Evolutionary conservation across 1,140 invertebrate species (phyloP), one percentile per base, ranked within the genome.

Genomic region (Ceratosolen fusciceps): DNA sequence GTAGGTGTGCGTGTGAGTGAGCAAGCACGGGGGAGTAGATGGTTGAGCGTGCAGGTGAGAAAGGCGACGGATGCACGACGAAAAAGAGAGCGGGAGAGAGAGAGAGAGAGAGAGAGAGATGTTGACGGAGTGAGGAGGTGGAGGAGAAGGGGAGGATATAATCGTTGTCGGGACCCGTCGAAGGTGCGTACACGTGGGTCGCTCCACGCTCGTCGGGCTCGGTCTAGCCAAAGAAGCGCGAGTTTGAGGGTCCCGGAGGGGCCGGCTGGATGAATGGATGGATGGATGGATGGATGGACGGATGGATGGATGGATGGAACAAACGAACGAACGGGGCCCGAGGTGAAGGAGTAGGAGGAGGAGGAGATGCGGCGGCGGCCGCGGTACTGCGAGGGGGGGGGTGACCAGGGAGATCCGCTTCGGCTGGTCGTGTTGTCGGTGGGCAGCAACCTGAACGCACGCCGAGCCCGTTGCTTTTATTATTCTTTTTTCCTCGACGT

Each of bases 111-210:
- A 43, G 39, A 52, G 3, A 62, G 58, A 62, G 58, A 34, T 12
- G 19, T 29, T 19, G 58, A 34, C 12, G 1, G 29, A 34, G 56
- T 12, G 26, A 60, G 56, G 12, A 26, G 31, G 56, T 29, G 12
- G n/a, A n/a, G 31, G 56, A 60, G 56, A 24, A 26, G 12, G 56
- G 31, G 56, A 24, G 60, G 16, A 31, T 65, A 65, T 65, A 65
- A 65, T 65, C 19, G 60, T 19, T 37, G 60, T 65, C 34, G 60
- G 31, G 5, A 65, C 58, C 31, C 58, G 24, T 24, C 54, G n/a
- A n/a, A n/a, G n/a, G n/a, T n/a, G 54, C 54, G 58, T 62, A 21
- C 60, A 65, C 60, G 60, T 65, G 60, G 60, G 60, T 65, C 60
- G 60, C 29, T 62, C 29, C 8, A 26, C 24, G 24, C 31, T 37